phyloP scores from a whole-genome alignment of 2,113 vertebrate species.

The Aepyceros melampus region DNA sequence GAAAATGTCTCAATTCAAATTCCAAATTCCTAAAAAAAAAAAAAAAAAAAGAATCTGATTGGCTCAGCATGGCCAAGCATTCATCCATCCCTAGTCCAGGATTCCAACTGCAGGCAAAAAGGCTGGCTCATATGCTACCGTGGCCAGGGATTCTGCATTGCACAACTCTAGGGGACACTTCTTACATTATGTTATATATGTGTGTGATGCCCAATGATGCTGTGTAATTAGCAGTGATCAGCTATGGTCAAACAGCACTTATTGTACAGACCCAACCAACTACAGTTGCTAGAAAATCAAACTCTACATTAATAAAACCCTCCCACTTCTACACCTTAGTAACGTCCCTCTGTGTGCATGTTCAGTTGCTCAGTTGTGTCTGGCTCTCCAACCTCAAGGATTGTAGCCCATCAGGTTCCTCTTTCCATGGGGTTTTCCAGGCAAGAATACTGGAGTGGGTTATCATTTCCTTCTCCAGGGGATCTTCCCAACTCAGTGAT shows the following conservation, averaged over 20 bases:
- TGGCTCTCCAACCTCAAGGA: background rate
- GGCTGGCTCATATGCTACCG: background rate
- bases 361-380: background rate
- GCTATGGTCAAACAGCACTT: background rate
- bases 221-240: background rate
- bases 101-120: rapidly evolving
- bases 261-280: background rate
- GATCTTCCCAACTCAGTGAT: background rate
- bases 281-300: background rate
- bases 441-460: background rate
- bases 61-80: background rate
- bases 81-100: background rate
- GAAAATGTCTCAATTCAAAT: background rate
- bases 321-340: background rate
- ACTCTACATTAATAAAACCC: background rate
- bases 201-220: background rate
- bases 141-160: background rate
- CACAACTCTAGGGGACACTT: background rate
- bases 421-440: background rate
- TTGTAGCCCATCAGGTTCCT: background rate
- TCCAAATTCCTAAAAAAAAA: background rate
- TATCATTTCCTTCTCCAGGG: background rate
- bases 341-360: background rate
- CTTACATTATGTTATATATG: background rate
- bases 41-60: background rate